Conservation (phyloP, 2,113 vertebrate genomes). For the Aspidoscelis tigris region DNA sequence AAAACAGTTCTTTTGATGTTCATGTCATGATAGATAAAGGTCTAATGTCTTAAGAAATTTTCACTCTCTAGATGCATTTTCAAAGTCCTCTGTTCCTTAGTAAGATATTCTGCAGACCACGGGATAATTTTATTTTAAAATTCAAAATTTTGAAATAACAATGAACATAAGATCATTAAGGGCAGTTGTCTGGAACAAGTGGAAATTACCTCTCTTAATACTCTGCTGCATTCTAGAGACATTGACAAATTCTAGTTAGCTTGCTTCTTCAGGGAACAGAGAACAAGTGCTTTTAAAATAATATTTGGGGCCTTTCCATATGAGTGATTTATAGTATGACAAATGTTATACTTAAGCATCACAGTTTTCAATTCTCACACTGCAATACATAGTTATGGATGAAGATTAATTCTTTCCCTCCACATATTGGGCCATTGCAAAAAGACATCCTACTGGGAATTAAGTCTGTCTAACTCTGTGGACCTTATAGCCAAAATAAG, state of each 20-base stretch:
- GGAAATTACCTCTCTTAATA: constrained; percentile 24
- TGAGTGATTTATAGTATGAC: constrained; percentile 4
- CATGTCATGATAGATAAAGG: constrained; percentile 1
- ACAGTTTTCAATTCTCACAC: not conserved
- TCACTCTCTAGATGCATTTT: not conserved
- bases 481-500: no score
- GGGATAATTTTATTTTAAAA: constrained; percentile 18
- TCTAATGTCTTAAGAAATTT: constrained; percentile 6
- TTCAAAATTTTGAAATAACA: constrained; percentile 24
- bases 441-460: no score
- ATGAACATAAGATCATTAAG: constrained; percentile 14
- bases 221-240: constrained; percentile 3
- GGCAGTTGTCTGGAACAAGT: constrained; percentile 10
- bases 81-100: constrained; percentile 15
- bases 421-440: not conserved
- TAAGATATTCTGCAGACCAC: constrained; percentile 17
- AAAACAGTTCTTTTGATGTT: not conserved
- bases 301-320: not conserved
- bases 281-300: constrained; percentile 10
- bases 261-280: constrained; percentile 7
- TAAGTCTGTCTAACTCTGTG: no score
- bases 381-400: not conserved
- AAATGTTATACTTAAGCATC: constrained; percentile 2
- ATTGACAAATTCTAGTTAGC: constrained; percentile 13
- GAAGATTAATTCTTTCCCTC: not conserved